Percentiles rank a stretch among this genome's conserved stretches.
These are phyloP conservation scores for Drosophila dunni DNA, from an alignment of 1,140 invertebrate species.

Conservation along the genomic window DNA sequence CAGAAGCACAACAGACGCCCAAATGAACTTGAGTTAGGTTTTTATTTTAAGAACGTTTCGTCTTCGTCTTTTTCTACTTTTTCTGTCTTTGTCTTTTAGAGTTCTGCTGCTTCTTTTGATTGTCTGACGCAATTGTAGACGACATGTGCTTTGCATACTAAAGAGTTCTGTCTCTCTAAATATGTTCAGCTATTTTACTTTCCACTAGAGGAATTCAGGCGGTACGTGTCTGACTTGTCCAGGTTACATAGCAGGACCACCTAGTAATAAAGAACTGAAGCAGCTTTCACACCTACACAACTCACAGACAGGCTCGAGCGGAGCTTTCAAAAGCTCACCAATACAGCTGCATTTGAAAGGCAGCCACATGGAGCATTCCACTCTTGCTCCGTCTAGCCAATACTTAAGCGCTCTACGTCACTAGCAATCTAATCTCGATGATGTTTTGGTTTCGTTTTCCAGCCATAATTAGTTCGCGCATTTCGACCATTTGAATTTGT, in stretches of 20 bases:
- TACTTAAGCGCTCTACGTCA: conserved; percentile 49
- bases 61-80: neutral
- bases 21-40: conserved; percentile 53
- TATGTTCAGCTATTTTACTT: conserved; percentile 28
- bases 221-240: conserved; percentile 46
- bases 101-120: conserved; percentile 10
- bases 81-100: conserved; percentile 1
- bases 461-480: conserved; percentile 63
- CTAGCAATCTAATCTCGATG: conserved; percentile 63
- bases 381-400: neutral
- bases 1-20: conserved; percentile 65
- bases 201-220: conserved; percentile 28
- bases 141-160: conserved; percentile 58
- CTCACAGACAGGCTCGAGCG: conserved; percentile 8
- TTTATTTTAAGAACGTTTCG: conserved; percentile 29
- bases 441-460: conserved; percentile 24
- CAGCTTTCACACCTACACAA: conserved; percentile 35
- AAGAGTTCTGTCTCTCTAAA: conserved; percentile 27
- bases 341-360: conserved; percentile 15
- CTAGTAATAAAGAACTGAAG: conserved; percentile 6
- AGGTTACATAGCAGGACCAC: conserved; percentile 45
- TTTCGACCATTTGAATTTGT: conserved; percentile 19
- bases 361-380: neutral
- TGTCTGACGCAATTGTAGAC: conserved; percentile 39
- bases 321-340: conserved; percentile 36